A percentile compares a stretch with the other conserved stretches of the same genome.
Evolutionary conservation across 2,888 invertebrate genomes (phyloP).

Genomic region (Sturmia bella): DNA sequence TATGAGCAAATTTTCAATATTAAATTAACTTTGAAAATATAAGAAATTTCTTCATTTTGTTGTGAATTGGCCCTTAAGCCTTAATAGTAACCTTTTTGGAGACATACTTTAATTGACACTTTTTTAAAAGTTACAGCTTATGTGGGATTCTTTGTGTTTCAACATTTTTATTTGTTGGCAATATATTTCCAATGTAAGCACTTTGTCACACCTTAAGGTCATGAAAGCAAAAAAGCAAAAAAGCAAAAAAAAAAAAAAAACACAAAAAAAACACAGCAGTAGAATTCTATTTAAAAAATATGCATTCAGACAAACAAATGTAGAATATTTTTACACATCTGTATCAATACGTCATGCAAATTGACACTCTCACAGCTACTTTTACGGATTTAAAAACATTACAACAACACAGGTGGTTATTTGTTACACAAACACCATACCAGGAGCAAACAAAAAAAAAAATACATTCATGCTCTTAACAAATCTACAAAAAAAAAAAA

Average conservation of each 20-base stretch:
- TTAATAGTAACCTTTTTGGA: too few relatives aligned
- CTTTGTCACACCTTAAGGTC: constrained; percentile 63
- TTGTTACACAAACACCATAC: constrained; percentile 1
- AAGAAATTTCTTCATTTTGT: too few relatives aligned
- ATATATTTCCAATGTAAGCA: constrained; percentile 52
- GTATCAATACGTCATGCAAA: neutral
- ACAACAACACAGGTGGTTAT: neutral
- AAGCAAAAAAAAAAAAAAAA: neutral
- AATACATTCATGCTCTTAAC: neutral
- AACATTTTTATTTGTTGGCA: constrained; percentile 7
- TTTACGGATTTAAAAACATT: neutral
- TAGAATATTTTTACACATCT: neutral
- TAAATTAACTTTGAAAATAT: too few relatives aligned
- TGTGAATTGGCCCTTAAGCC: too few relatives aligned
- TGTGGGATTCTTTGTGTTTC: constrained; percentile 15
- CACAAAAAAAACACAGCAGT: too few relatives aligned
- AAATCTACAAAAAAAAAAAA: neutral
- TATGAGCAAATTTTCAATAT: too few relatives aligned
- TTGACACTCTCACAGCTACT: neutral
- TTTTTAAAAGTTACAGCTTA: constrained; percentile 5
- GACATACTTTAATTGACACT: too few relatives aligned
- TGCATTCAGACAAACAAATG: constrained; percentile 14
- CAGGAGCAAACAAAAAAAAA: neutral
- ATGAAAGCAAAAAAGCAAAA: constrained; percentile 28
- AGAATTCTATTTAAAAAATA: neutral